Conservation (phyloP, 1,140 invertebrate genomes). For the Paraescarpia echinospica region DNA sequence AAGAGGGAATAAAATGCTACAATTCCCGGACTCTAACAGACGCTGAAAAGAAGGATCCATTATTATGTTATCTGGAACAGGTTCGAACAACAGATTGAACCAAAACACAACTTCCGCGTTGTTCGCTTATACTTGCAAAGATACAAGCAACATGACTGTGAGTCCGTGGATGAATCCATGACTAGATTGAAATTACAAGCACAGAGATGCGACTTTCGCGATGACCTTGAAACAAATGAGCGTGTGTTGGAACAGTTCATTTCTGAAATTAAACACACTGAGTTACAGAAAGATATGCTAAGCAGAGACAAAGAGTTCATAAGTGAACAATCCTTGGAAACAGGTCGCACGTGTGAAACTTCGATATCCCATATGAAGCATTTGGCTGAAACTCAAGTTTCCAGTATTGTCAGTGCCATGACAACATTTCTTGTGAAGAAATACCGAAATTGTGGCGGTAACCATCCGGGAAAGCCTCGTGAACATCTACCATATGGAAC, state of each 20-base stretch:
- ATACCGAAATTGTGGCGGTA: neutral
- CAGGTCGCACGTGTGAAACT: neutral
- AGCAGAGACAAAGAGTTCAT: neutral
- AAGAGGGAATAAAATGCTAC: neutral
- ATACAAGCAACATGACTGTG: neutral
- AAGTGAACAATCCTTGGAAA: neutral
- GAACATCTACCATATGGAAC: constrained; percentile 5
- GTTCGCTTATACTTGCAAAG: neutral
- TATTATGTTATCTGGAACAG: no score
- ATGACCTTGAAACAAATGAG: neutral
- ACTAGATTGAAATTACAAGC: neutral
- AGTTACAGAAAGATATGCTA: neutral
- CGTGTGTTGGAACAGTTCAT: constrained; percentile 13
- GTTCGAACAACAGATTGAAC: neutral
- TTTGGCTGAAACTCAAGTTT: neutral
- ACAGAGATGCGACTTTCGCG: neutral
- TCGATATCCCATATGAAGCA: neutral
- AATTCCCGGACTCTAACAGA: neutral
- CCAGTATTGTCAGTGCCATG: neutral
- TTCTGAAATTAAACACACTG: neutral
- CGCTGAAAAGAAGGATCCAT: neutral
- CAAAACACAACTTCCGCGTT: no score
- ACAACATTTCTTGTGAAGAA: neutral
- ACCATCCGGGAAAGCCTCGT: neutral
- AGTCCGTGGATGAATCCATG: neutral